Evolutionary conservation across 2,113 vertebrate genomes (phyloP), one percentile per base, ranked within the genome.

Genomic region (Colius striatus): DNA sequence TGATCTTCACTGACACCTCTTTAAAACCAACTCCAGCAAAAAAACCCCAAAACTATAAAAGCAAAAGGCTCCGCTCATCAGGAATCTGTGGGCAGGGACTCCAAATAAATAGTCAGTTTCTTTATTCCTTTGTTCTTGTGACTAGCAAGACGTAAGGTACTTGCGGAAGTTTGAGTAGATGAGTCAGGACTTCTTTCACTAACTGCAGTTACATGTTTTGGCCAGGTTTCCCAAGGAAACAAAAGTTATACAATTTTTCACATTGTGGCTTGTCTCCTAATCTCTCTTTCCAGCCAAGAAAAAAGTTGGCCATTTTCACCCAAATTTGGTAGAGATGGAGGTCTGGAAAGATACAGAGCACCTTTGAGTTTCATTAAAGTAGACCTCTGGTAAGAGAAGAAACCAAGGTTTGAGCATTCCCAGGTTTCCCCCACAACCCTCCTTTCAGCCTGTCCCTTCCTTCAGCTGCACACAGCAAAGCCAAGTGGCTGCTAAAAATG

Each of bases 131-230:
- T 93, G 75, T 81, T 94, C 62, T 62, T 91, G 67, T 55, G 87
- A 74, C 58, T 47, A 72, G 66, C 86, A 84, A 93, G 93, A 93
- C 58, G 29, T 55, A 90, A 77, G 47, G 43, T 58, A 94, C 83
- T 88, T 62, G 66, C 92, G 89, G 77, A 97, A 93, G 85, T 81
- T 78, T 89, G 93, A 94, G 90, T 65, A 87, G 92, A 95, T 94
- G 94, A 96, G 76, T 93, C 92, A 93, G 90, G 83, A 82, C 45
- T 91, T 65, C 82, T 6, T 95, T 95, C 78, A 57, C 86, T 92
- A 94, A 95, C 88, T 96, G 94, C 65, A 88, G 92, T 89, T 95
- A 89, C 88, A 77, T 78, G 32, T 90, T 90, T 90, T 95, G 96
- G 95, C 95, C 91, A 58, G 68, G 91, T 90, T 97, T 96, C 86